A percentile compares a stretch with the other conserved stretches of the same genome.
Conservation (phyloP, 2,113 vertebrate genomes). For the Pygoscelis antarcticus region DNA sequence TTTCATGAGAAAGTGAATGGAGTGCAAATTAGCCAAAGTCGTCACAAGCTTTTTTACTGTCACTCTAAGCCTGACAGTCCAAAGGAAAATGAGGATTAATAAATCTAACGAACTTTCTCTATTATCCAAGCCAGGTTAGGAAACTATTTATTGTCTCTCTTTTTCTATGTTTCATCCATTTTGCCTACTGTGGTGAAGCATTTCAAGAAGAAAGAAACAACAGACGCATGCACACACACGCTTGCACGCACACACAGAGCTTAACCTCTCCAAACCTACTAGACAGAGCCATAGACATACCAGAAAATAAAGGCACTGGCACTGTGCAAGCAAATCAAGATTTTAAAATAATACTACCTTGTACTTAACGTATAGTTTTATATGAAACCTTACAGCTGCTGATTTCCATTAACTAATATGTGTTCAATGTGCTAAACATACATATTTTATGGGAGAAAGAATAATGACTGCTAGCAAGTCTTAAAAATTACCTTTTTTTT, state of each 20-base stretch:
- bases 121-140: slow-evolving; percentile 74
- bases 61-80: slow-evolving; percentile 77
- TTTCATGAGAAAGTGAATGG: slow-evolving; percentile 82
- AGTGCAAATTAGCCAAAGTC: slow-evolving; percentile 83
- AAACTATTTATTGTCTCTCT: slow-evolving; percentile 74
- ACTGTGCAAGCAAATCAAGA: neutral
- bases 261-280: slow-evolving; percentile 13
- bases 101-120: slow-evolving; percentile 69
- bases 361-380: fast-evolving
- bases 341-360: neutral
- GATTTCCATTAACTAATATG: neutral
- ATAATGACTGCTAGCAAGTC: neutral
- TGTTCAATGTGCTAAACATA: neutral
- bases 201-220: slow-evolving; percentile 59
- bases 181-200: slow-evolving; percentile 51
- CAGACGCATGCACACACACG: slow-evolving; percentile 24
- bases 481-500: neutral
- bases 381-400: neutral
- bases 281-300: neutral
- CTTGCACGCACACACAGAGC: slow-evolving; percentile 33
- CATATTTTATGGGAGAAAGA: neutral
- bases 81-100: slow-evolving; percentile 76
- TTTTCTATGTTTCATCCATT: slow-evolving; percentile 56
- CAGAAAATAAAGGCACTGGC: neutral
- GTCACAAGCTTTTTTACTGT: slow-evolving; percentile 79